Percentiles rank a stretch among this genome's conserved stretches.
Evolutionary conservation across 2,113 vertebrate species (phyloP).

Genomic region (Okapia johnstoni): DNA sequence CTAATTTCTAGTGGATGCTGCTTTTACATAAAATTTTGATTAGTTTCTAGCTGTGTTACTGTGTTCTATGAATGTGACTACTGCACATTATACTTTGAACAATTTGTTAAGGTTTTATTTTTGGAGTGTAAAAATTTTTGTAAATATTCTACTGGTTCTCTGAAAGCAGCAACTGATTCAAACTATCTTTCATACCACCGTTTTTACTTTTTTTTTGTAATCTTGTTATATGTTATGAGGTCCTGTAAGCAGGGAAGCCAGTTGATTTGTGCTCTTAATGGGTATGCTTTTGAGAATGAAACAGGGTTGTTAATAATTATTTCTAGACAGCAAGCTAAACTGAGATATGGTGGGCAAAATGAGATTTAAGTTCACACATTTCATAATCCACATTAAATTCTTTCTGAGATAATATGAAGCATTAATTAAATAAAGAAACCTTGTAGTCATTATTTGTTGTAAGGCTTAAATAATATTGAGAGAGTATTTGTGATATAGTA

Average conservation of each 20-base stretch:
- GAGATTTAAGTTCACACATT: fast-evolving
- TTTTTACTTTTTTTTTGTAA: not conserved
- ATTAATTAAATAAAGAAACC: not conserved
- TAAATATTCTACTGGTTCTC: not conserved
- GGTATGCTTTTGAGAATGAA: not conserved
- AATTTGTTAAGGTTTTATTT: not conserved
- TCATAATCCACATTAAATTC: not conserved
- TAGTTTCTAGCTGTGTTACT: not conserved
- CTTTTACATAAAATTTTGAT: not conserved
- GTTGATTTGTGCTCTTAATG: not conserved
- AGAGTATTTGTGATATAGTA: not conserved
- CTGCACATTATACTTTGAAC: not conserved
- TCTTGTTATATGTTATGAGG: not conserved
- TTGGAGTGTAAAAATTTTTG: not conserved
- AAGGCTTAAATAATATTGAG: not conserved
- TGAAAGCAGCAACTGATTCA: not conserved
- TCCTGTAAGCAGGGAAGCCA: not conserved
- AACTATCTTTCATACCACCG: fast-evolving
- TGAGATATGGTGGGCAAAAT: not conserved
- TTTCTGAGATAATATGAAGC: not conserved
- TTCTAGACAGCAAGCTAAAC: not conserved
- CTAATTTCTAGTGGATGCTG: not conserved
- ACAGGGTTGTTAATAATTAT: not conserved
- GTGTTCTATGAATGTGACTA: not conserved
- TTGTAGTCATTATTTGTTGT: not conserved